phyloP scores from a whole-genome alignment of 2,113 vertebrate species.

The Platysternon megacephalum region DNA sequence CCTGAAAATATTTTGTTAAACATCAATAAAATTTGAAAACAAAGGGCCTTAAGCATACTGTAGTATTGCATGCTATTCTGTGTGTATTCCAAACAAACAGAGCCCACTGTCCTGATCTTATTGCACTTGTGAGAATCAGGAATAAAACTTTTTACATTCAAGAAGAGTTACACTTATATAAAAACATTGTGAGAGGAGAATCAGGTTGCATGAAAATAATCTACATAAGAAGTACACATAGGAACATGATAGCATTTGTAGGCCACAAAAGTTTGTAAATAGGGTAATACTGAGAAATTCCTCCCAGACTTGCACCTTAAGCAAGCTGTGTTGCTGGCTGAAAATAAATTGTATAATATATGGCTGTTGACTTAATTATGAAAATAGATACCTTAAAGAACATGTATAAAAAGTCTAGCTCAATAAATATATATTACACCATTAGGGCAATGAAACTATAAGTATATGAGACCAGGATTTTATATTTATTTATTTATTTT shows the following conservation, averaged over 20 bases:
- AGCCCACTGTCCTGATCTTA: background rate
- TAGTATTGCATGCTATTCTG: background rate
- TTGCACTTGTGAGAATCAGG: background rate
- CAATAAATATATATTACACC: background rate
- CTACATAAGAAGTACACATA: fast-evolving
- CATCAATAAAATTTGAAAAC: background rate
- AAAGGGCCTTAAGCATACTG: background rate
- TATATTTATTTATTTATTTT: background rate
- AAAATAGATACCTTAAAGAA: background rate
- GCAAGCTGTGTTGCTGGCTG: background rate
- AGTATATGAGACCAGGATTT: background rate
- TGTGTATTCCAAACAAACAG: background rate
- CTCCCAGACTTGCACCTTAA: background rate
- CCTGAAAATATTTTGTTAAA: background rate
- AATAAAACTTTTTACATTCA: background rate
- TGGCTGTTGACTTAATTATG: constrained; percentile 22
- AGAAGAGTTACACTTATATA: background rate
- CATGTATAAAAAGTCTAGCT: background rate
- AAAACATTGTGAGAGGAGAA: background rate
- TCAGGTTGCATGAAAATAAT: background rate
- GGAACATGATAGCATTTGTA: fast-evolving
- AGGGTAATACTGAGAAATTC: background rate
- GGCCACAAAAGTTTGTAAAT: background rate
- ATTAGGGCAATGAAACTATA: background rate
- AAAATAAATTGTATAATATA: background rate